phyloP scores from a whole-genome alignment of 1,140 invertebrate genomes.

The Brachionus plicatilis region DNA sequence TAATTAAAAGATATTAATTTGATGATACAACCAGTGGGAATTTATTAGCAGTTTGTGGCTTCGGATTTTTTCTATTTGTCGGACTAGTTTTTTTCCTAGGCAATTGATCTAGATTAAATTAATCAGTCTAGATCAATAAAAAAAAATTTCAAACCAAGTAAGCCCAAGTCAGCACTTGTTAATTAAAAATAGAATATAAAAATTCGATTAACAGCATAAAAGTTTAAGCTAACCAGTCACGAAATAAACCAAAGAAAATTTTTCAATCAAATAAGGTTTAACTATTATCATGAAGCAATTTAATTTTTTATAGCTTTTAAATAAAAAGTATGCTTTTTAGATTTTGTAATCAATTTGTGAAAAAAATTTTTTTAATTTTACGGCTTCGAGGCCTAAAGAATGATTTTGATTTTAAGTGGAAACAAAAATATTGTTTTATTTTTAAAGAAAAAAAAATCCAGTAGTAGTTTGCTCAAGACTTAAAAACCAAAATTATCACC shows the following conservation, averaged over 20 bases:
- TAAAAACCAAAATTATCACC: background rate
- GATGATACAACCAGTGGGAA: background rate
- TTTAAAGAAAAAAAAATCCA: background rate
- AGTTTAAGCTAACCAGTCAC: no score
- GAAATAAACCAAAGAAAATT: background rate
- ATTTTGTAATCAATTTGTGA: background rate
- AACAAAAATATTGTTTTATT: background rate
- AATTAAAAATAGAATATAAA: background rate
- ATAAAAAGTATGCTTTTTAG: background rate
- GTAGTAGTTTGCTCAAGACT: background rate
- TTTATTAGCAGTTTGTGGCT: background rate
- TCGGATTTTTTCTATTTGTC: background rate
- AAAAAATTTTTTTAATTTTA: background rate
- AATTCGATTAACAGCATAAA: no score
- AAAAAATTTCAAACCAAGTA: background rate
- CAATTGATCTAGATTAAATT: background rate
- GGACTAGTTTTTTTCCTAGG: background rate
- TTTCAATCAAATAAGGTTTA: background rate
- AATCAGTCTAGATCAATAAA: background rate
- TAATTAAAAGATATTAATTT: background rate
- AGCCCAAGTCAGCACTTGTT: background rate
- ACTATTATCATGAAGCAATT: background rate
- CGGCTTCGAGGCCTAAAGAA: background rate
- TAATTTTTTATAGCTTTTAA: background rate
- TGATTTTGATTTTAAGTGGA: background rate